Base-by-base conservation (phyloP, 2,113 vertebrate genomes). In the Athene cunicularia region DNA sequence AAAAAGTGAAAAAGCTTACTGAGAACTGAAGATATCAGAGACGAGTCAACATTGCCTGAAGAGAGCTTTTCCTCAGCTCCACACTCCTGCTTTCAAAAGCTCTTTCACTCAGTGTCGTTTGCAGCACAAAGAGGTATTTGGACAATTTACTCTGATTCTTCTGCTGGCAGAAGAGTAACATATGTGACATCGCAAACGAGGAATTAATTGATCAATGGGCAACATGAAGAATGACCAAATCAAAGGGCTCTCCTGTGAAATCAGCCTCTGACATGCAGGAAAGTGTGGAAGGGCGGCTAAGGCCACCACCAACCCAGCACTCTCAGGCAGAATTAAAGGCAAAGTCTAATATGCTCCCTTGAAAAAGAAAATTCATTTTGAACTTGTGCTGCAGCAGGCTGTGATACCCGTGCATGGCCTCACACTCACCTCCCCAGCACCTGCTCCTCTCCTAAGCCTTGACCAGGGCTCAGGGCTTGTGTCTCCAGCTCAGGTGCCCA, bases 1-100 rank as follows among this genome's bases (percentile, higher is more conserved):
- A 52, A 90, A 79, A 87, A 91, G 33, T 84, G 49, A 76, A 86
- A 94, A 93, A 97, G 47, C 23, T 93, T 94, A 80, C 81, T 67
- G 87, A 95, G 81, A 97, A 75, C 37, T 50, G 59, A 90, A 94
- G 58, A 94, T 89, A 88, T 16, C 2, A 2, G 49, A 94, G 66
- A 70, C 33, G 14, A 91, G 47, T 74, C 28, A 52, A 50, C 10
- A 14, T 37, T 37, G 55, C 18, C 62, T 80, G 58, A 76, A 72
- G 59, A 14, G n/a, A 82, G 35, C 14, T 80, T 80, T 58, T 72
- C 6, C 14, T 88, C 30, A 86, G 63, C 64, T 60, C 52, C 14
- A 4, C 3, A 2, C 14, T 63, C 37, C 22, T 62, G 9, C 72
- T 90, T 94, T 82, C 67, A 72, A 60, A 82, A 70, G 43, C 27